These are phyloP conservation scores for Natator depressus DNA, from an alignment of 2,113 vertebrate genomes.

Conservation along the genomic window DNA sequence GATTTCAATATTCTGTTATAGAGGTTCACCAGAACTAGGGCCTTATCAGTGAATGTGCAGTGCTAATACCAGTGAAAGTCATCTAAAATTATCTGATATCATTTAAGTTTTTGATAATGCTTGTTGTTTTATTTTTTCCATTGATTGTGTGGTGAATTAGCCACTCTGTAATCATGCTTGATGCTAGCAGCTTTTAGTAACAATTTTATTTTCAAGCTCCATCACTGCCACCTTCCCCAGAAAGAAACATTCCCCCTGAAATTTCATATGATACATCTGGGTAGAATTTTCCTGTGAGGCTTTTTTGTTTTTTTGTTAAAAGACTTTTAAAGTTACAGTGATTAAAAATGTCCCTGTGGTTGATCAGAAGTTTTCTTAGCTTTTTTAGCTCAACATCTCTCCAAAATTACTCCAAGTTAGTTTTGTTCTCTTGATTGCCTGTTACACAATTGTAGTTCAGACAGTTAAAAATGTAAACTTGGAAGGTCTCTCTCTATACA, in stretches of 20 bases:
- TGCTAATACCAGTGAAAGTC: not conserved
- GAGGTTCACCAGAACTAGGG: not conserved
- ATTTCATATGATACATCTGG: not conserved
- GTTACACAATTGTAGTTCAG: not conserved
- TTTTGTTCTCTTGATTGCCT: not conserved
- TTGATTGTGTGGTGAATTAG: not conserved
- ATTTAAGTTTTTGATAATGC: not conserved
- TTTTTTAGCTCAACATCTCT: not conserved
- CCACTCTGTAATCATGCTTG: not conserved
- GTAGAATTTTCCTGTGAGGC: not conserved
- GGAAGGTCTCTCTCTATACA: not conserved
- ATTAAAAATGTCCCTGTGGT: not conserved
- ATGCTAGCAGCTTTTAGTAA: not conserved
- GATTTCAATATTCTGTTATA: not conserved
- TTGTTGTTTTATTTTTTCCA: not conserved
- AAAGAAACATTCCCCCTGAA: not conserved
- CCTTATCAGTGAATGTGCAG: not conserved
- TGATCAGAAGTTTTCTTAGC: not conserved
- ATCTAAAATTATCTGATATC: not conserved
- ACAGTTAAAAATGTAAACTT: not conserved
- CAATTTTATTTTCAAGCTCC: not conserved
- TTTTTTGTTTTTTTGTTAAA: not conserved
- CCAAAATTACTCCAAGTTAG: not conserved
- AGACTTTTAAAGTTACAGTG: not conserved
- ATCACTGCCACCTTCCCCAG: not conserved